Evolutionary conservation across 2,113 vertebrate genomes (phyloP), one percentile per base, ranked within the genome.

Genomic region (Phylloscopus trochiloides): DNA sequence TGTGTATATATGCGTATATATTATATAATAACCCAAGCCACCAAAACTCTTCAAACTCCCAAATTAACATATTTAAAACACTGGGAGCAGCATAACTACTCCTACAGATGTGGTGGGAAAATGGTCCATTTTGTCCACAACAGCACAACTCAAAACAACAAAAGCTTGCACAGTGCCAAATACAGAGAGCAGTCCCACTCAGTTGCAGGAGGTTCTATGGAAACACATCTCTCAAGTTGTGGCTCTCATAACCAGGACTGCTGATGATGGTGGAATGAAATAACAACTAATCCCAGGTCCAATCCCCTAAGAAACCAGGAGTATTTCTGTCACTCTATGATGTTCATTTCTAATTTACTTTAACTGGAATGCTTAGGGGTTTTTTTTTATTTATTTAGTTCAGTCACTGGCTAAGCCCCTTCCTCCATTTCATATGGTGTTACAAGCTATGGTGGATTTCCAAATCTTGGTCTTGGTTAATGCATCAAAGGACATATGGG

Each of bases 401-500:
- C 70, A 83, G 73, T 50, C 73, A 32, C 63, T 66, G 61, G 80
- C 65, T 95, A 82, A 89, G 42, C 51, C 70, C 34, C 34, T 92
- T 94, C 70, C 59, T 92, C 42, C 61, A 52, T 86, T 95, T 93
- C 82, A 92, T 94, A 74, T 74, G 70, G 68, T 86, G 55, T 74
- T 91, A 70, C 75, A 90, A 90, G 79, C 79, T 88, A 90, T 57
- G 57, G 95, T 94, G 85, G 76, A 92, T 94, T 95, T 91, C 94
- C 92, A 70, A 80, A 86, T 70, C 68, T 97, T 86, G 62, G 61
- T 90, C 94, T 97, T 95, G 80, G 93, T 95, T 94, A 97, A 91
- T 71, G 81, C 93, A 97, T 96, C 93, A 94, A 92, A 97, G 91
- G 73, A 90, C 87, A 96, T 88, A 81, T 92, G 92, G 91, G 67